These are phyloP conservation scores for Micropoecilia bifurca DNA, from an alignment of 2,797 vertebrate species.

Conservation along the genomic window DNA sequence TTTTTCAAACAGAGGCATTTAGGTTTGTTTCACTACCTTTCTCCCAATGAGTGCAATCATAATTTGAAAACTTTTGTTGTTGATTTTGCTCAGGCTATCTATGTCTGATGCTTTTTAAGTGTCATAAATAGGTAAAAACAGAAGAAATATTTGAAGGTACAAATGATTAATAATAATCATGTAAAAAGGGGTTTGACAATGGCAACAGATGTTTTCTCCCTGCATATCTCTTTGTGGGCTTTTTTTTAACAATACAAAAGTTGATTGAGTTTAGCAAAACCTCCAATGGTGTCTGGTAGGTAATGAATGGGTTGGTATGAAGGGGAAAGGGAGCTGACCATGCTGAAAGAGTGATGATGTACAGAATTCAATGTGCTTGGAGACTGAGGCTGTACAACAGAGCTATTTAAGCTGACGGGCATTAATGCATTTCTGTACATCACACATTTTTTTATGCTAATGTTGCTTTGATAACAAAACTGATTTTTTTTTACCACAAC, in stretches of 20 bases:
- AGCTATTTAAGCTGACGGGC: neutral
- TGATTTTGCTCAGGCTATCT: neutral
- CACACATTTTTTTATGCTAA: neutral
- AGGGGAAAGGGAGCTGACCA: neutral
- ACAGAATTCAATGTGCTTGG: neutral
- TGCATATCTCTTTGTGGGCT: neutral
- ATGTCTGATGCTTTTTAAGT: neutral
- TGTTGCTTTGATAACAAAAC: neutral
- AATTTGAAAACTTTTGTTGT: neutral
- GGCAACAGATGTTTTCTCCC: neutral
- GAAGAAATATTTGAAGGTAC: too few relatives aligned
- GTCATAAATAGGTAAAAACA: neutral
- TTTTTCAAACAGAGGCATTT: too few relatives aligned
- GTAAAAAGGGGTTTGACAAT: neutral
- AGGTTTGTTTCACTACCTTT: too few relatives aligned
- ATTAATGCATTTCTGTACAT: neutral
- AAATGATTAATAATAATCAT: neutral
- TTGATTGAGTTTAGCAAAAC: neutral
- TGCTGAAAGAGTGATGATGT: constrained; percentile 3
- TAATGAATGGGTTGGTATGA: neutral
- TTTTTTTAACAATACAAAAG: neutral
- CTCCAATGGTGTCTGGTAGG: neutral
- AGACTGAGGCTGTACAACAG: neutral
- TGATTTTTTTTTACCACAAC: neutral
- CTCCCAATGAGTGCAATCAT: too few relatives aligned